These are phyloP conservation scores for Panopea generosa DNA, from an alignment of 2,888 invertebrate genomes.

Conservation along the genomic window DNA sequence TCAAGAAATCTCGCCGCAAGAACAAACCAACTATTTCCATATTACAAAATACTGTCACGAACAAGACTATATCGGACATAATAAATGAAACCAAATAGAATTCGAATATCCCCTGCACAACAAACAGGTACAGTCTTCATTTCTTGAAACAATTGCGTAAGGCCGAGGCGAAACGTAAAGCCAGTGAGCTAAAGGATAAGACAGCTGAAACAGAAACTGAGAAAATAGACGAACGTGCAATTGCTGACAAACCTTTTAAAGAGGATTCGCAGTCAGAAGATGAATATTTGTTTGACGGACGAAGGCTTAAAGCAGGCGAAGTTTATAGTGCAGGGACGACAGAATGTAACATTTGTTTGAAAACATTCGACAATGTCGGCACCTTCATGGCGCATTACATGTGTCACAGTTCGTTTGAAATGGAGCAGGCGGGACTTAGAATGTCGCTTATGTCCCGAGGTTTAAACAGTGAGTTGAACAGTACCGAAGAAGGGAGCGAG, in stretches of 20 bases:
- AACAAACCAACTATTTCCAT: neutral
- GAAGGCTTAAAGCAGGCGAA: conserved; percentile 8
- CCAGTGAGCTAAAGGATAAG: neutral
- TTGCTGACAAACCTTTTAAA: neutral
- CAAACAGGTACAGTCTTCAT: conserved; percentile 41
- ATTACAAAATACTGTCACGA: neutral
- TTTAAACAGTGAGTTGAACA: too few relatives aligned
- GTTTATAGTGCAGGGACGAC: neutral
- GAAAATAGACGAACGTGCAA: too few relatives aligned
- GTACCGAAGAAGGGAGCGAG: too few relatives aligned
- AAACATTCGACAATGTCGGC: conserved; percentile 20
- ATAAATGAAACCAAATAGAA: conserved; percentile 11
- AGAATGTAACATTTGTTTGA: conserved; percentile 25
- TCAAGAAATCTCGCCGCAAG: neutral
- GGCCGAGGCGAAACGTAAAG: conserved; percentile 19
- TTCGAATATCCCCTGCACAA: conserved; percentile 28
- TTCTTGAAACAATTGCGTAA: conserved; percentile 34
- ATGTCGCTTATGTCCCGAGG: too few relatives aligned
- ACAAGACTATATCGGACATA: conserved; percentile 16
- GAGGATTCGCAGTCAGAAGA: conserved; percentile 22
- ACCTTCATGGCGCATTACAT: conserved; percentile 32
- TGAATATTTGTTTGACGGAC: conserved; percentile 20
- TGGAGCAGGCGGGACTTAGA: conserved; percentile 13
- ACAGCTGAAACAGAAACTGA: neutral
- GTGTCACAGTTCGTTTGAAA: conserved; percentile 34